Percentiles rank a stretch among this genome's conserved stretches.
Conservation (phyloP, 2,797 vertebrate genomes). For the Rallus crepitans region DNA sequence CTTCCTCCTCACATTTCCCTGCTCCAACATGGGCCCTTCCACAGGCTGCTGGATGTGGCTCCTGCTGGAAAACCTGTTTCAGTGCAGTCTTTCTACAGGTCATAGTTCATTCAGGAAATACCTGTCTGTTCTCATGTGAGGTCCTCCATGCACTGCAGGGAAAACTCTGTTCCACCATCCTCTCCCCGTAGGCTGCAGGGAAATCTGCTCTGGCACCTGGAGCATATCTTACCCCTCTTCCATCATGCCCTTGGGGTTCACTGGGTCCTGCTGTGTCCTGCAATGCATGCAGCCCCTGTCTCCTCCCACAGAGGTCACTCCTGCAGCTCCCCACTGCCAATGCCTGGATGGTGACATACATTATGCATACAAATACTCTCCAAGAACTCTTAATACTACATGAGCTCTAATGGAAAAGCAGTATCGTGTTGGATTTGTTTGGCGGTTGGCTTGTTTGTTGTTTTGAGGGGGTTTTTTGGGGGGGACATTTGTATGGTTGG, state of each 20-base stretch:
- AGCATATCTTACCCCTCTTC: neutral
- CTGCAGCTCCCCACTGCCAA: neutral
- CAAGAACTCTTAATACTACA: neutral
- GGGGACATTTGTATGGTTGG: neutral
- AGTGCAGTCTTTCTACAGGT: neutral
- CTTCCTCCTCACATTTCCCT: neutral
- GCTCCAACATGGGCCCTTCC: neutral
- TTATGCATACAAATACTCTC: neutral
- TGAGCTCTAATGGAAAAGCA: neutral
- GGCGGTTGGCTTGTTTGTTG: too few relatives aligned
- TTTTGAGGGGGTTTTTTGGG: neutral
- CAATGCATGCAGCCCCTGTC: neutral
- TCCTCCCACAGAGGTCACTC: neutral
- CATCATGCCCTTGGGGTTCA: neutral
- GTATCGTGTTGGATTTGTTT: neutral
- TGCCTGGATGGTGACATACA: neutral
- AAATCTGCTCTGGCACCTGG: neutral
- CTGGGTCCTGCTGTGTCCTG: neutral
- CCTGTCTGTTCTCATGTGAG: accelerated
- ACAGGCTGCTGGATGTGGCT: neutral
- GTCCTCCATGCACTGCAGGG: neutral
- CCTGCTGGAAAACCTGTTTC: neutral
- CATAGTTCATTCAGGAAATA: neutral
- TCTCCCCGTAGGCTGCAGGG: neutral
- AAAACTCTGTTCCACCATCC: neutral